Percentiles rank a stretch among this genome's conserved stretches.
Conservation (phyloP, 2,888 invertebrate species). For the Cephus runcator region DNA sequence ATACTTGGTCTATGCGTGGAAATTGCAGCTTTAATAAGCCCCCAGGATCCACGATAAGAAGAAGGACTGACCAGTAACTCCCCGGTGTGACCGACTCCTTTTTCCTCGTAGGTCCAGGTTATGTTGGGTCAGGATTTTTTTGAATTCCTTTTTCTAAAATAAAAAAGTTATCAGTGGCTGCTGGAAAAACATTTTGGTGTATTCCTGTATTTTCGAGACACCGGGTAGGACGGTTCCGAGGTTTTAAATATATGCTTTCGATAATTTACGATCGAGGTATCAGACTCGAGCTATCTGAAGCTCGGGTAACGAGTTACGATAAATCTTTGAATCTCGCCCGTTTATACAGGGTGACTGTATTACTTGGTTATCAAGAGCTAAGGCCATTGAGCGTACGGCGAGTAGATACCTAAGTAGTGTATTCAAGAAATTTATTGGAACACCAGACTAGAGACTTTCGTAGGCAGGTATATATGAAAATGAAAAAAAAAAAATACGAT, state of each 20-base stretch:
- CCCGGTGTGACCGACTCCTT: neutral
- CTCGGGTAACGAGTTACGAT: slow-evolving; percentile 41
- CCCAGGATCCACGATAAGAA: slow-evolving; percentile 26
- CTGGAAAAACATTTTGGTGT: neutral
- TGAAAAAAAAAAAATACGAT: too few relatives aligned
- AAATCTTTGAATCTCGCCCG: slow-evolving; percentile 36
- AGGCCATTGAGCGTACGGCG: neutral
- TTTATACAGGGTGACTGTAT: neutral
- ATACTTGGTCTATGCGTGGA: slow-evolving; percentile 32
- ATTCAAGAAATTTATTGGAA: too few relatives aligned
- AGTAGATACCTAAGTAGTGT: neutral
- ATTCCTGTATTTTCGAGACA: slow-evolving; percentile 13
- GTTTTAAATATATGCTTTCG: slow-evolving; percentile 23
- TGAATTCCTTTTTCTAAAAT: neutral
- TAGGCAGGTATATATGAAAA: too few relatives aligned
- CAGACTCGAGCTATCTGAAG: slow-evolving; percentile 30
- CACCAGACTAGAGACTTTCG: too few relatives aligned
- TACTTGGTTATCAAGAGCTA: neutral
- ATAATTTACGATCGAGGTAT: slow-evolving; percentile 29
- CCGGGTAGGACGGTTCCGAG: slow-evolving; percentile 8
- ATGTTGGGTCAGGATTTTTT: neutral
- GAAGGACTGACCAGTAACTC: slow-evolving; percentile 11
- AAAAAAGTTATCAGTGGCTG: neutral
- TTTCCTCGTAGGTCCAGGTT: neutral
- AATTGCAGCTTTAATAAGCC: slow-evolving; percentile 39